Evolutionary conservation across 1,140 invertebrate species (phyloP).

Genomic region (Heliconius hermathena): DNA sequence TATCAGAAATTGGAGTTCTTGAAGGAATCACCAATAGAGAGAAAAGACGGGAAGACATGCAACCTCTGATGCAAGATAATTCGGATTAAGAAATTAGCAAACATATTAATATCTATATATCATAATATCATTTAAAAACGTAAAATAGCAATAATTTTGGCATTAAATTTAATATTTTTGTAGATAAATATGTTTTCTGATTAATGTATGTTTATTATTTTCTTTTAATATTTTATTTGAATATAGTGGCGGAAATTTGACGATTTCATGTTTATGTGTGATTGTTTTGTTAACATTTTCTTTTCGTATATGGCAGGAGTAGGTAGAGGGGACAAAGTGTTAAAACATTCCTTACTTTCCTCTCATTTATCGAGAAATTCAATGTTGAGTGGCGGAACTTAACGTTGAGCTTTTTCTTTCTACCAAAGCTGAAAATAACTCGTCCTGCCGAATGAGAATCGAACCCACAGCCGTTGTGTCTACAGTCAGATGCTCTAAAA

Average conservation of each 20-base stretch:
- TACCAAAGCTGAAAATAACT: no score
- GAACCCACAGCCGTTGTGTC: no score
- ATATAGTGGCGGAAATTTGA: not conserved
- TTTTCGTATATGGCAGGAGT: no score
- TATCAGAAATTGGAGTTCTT: conserved; percentile 83
- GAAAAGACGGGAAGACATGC: conserved; percentile 67
- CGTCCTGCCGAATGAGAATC: no score
- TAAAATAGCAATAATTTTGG: not conserved
- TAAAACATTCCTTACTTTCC: no score
- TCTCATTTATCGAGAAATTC: no score
- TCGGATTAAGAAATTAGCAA: conserved; percentile 47
- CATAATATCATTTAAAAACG: not conserved
- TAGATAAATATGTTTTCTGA: not conserved
- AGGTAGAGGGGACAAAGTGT: no score
- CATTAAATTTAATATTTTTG: not conserved
- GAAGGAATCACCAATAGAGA: conserved; percentile 83
- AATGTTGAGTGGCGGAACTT: no score
- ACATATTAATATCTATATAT: not conserved
- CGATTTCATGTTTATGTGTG: not conserved
- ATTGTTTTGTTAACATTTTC: not conserved
- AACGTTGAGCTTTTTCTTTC: no score
- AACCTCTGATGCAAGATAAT: conserved; percentile 74
- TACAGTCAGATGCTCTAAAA: no score
- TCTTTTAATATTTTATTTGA: not conserved
- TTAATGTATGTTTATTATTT: not conserved